A percentile compares a stretch with the other conserved stretches of the same genome.
Conservation (phyloP, 2,113 vertebrate species). For the Alexandromys fortis region DNA sequence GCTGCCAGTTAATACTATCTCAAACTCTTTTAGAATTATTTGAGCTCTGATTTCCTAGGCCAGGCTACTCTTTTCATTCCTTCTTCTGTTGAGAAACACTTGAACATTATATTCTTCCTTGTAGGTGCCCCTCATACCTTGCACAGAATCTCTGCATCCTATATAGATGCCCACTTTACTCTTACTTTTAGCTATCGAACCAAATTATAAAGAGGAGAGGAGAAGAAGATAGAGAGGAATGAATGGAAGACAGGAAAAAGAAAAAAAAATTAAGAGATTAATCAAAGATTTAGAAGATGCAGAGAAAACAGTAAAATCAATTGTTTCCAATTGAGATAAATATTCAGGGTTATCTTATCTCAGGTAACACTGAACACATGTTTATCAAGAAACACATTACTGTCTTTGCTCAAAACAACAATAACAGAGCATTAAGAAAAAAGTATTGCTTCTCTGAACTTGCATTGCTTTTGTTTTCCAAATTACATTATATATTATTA, state of each 20-base stretch:
- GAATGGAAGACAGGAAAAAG: background rate
- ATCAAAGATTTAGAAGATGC: background rate
- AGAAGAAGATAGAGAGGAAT: background rate
- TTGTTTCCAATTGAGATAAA: slow-evolving; percentile 45
- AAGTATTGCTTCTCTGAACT: slow-evolving; percentile 38
- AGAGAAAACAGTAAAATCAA: background rate
- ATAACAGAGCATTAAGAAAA: background rate
- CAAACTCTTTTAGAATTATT: background rate
- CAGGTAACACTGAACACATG: slow-evolving; percentile 3
- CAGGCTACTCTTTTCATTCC: fast-evolving
- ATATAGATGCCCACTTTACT: background rate
- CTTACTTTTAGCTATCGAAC: background rate
- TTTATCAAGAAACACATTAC: slow-evolving; percentile 32
- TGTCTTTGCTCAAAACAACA: background rate
- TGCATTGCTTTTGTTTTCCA: background rate
- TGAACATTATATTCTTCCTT: fast-evolving
- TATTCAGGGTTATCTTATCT: background rate
- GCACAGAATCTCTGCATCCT: fast-evolving
- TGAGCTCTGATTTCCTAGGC: background rate
- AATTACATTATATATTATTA: background rate
- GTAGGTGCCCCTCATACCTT: fast-evolving
- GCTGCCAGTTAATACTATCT: fast-evolving
- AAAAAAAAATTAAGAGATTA: background rate
- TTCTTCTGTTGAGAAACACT: too few species aligned
- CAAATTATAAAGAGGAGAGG: background rate